Evolutionary conservation across 2,888 invertebrate genomes (phyloP), one percentile per base, ranked within the genome.

Genomic region (Muscina levida): DNA sequence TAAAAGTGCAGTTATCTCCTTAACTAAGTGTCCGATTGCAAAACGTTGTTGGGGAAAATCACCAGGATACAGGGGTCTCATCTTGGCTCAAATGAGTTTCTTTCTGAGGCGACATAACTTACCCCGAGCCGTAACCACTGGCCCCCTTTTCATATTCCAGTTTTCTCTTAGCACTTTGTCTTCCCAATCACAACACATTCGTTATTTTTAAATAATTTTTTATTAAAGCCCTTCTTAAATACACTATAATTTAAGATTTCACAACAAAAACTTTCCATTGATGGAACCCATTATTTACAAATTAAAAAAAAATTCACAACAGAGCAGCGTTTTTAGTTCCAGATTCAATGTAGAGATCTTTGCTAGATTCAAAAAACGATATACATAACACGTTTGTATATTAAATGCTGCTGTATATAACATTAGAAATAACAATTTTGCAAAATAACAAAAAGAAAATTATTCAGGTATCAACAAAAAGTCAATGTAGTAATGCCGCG

Each of bases 141-240:
- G n/a, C n/a, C n/a, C n/a, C n/a, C n/a, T n/a, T n/a, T n/a, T n/a
- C n/a, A n/a, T n/a, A n/a, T n/a, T n/a, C n/a, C n/a, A n/a, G n/a
- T n/a, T n/a, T n/a, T n/a, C n/a, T n/a, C n/a, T n/a, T n/a, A n/a
- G n/a, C n/a, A n/a, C n/a, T n/a, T n/a, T n/a, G n/a, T n/a, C n/a
- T n/a, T n/a, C n/a, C n/a, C n/a, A n/a, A n/a, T n/a, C n/a, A n/a
- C n/a, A n/a, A n/a, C n/a, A n/a, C n/a, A n/a, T n/a, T n/a, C n/a
- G n/a, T n/a, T n/a, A n/a, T 56, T 2, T 59, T 62, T 39, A 42
- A 22, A 15, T 62, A 39, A 19, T 11, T 10, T 59, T 59, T 59
- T 62, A 62, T 42, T 62, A 42, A 62, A 62, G 62, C 62, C 62
- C 56, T 62, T 62, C 42, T 42, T 42, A 22, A 39, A 62, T 62